phyloP scores from a whole-genome alignment of 2,888 invertebrate genomes.

The Cryptus armator region DNA sequence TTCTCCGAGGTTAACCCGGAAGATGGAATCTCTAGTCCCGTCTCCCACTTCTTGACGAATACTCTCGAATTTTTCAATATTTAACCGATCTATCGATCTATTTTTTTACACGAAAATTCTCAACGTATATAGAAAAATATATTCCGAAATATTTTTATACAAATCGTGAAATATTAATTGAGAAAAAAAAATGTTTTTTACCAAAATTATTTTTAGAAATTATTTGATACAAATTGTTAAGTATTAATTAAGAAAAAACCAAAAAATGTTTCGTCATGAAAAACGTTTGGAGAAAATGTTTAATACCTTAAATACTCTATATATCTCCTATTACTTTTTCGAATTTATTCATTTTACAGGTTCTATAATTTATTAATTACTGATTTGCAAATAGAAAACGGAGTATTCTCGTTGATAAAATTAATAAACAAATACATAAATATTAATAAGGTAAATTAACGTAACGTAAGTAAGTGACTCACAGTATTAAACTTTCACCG shows the following conservation, averaged over 20 bases:
- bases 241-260: too few species aligned
- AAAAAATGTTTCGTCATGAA: too few species aligned
- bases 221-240: too few species aligned
- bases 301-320: too few species aligned
- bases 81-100: background rate
- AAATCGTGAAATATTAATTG: too few species aligned
- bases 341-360: too few species aligned
- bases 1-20: slow-evolving; percentile 37
- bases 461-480: background rate
- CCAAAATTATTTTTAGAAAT: too few species aligned
- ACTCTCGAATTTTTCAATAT: background rate
- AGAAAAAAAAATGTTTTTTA: too few species aligned
- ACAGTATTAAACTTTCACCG: background rate
- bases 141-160: background rate
- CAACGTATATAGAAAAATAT: background rate
- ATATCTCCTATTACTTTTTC: too few species aligned
- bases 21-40: slow-evolving; percentile 19
- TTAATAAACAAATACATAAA: background rate
- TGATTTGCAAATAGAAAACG: too few species aligned
- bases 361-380: too few species aligned
- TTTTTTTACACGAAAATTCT: background rate
- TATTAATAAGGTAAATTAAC: background rate
- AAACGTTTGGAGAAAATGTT: too few species aligned
- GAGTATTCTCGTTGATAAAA: background rate
- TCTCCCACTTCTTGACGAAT: background rate